Base-by-base conservation (phyloP, 2,113 vertebrate species). In the Bettongia penicillata region DNA sequence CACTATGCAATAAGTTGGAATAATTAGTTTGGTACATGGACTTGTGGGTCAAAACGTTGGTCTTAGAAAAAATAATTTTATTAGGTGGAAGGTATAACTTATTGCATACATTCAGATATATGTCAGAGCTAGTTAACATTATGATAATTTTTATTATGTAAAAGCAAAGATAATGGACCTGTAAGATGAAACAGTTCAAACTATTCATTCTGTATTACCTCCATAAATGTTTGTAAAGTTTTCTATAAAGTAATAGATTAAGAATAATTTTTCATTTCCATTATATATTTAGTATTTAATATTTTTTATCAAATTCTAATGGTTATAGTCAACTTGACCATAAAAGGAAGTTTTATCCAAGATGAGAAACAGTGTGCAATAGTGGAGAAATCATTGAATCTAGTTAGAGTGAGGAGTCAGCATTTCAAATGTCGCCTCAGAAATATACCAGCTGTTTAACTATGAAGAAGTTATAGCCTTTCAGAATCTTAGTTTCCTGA, bases 231-330 rank as follows among this genome's bases (percentile, higher is more conserved):
- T 61, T 31, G 53, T 28, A n/a, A 28, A 3, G 3, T 90, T 6
- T 50, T 43, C 92, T 96, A 94, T 48, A 90, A 89, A 96, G 95
- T 91, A 1, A 57, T 31, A 93, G 3, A 49, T 92, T 77, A 61
- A 28, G 37, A n/a, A 43, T 84, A 43, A 37, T 90, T 91, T 91
- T 53, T 49, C 48, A 90, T 93, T 93, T 57, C 47, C 91, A 52
- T 2, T 51, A 68, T 77, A 19, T 26, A 90, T 68, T 92, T 91
- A 55, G 12, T 92, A 51, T 50, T 91, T 47, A 16, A 1, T 61
- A 90, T 50, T 48, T 94, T 95, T 51, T n/a, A 10, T 53, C 53
- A 94, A 68, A 50, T 4, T 0, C 8, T 57, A 77, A 52, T 37
- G 6, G 0, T 26, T 90, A 16, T 48, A 50, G 9, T 4, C 49